Percentiles rank a stretch among this genome's conserved stretches.
Conservation (phyloP, 1,140 invertebrate species). For the Rhagoletis pomonella region DNA sequence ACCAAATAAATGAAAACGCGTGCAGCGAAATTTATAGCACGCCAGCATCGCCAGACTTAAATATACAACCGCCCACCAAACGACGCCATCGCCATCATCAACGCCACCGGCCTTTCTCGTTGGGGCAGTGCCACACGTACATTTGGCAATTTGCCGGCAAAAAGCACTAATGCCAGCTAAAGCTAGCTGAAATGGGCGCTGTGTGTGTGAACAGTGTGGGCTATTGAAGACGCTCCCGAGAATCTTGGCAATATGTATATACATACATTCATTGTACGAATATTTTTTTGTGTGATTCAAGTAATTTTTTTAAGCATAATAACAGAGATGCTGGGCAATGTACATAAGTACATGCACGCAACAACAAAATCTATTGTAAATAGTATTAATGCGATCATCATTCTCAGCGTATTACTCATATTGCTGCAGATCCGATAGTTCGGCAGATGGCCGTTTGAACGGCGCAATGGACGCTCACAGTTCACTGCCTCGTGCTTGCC, state of each 20-base stretch:
- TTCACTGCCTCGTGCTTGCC: not conserved
- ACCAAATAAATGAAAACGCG: constrained; percentile 4
- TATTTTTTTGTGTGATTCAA: constrained; percentile 8
- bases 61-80: constrained; percentile 36
- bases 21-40: not conserved
- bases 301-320: constrained; percentile 19
- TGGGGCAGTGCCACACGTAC: constrained; percentile 44
- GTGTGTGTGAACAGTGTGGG: too few species aligned
- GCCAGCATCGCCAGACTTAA: constrained; percentile 15
- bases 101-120: not conserved
- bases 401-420: constrained; percentile 22
- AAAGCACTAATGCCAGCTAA: not conserved
- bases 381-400: constrained; percentile 18
- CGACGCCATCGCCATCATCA: not conserved
- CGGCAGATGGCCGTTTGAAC: not conserved
- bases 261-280: too few species aligned
- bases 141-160: constrained; percentile 49
- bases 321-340: constrained; percentile 9
- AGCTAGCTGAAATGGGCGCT: not conserved
- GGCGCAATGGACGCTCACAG: not conserved
- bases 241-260: not conserved
- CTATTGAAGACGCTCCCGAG: too few species aligned
- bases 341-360: not conserved
- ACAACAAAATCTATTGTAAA: not conserved
- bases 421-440: constrained; percentile 21